Percentiles rank a stretch among this genome's conserved stretches.
Evolutionary conservation across 2,888 invertebrate genomes (phyloP).

Genomic region (Carterocephalus palaemon): DNA sequence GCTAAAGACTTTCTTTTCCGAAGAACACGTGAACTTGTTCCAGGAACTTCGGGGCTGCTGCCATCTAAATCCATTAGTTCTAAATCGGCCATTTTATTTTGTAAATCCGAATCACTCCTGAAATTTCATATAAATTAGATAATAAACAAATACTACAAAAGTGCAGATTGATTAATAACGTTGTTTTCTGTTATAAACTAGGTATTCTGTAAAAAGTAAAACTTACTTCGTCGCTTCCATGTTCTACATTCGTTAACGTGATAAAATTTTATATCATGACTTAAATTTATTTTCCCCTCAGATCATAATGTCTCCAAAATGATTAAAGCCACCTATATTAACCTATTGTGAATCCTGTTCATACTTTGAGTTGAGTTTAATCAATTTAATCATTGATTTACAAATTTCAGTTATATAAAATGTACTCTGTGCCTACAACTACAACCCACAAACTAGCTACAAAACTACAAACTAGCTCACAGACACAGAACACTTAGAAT

Average conservation of each 20-base stretch:
- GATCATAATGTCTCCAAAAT: background rate
- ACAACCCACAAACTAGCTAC: too few relatives aligned
- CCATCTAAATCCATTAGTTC: constrained; percentile 68
- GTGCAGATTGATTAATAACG: too few relatives aligned
- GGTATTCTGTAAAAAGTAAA: too few relatives aligned
- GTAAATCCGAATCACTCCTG: constrained; percentile 63
- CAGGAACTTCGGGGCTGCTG: constrained; percentile 38
- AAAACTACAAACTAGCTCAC: too few relatives aligned
- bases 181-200: constrained; percentile 6
- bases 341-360: too few relatives aligned
- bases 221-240: constrained; percentile 53
- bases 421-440: too few relatives aligned
- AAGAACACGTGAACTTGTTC: constrained; percentile 50
- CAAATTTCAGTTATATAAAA: too few relatives aligned
- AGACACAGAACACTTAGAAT: too few relatives aligned
- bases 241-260: background rate
- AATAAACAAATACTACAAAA: too few relatives aligned
- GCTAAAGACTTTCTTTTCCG: constrained; percentile 63
- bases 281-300: background rate
- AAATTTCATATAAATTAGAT: constrained; percentile 30
- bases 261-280: background rate
- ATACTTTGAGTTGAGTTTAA: too few relatives aligned
- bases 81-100: constrained; percentile 69
- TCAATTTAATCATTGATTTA: too few relatives aligned
- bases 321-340: too few relatives aligned